Evolutionary conservation across 2,888 invertebrate genomes (phyloP).

Genomic region (Acanthococcus lagerstroemiae): DNA sequence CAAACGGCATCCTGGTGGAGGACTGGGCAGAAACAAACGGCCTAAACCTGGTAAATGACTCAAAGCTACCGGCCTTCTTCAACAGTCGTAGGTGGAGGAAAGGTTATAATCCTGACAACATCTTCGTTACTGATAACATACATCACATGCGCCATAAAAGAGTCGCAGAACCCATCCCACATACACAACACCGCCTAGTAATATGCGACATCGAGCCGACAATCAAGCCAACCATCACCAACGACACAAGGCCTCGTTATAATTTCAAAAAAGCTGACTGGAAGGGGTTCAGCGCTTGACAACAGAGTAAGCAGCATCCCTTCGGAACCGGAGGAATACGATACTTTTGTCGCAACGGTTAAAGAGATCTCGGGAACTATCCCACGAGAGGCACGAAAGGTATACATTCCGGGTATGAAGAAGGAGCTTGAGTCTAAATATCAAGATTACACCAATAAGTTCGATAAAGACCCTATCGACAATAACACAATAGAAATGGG

Average conservation of each 20-base stretch:
- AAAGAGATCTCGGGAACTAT: not conserved
- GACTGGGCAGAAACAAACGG: slow-evolving; percentile 22
- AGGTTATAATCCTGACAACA: not conserved
- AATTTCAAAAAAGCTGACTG: slow-evolving; percentile 10
- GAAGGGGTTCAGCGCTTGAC: not conserved
- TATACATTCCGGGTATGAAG: not conserved
- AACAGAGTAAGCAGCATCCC: not conserved
- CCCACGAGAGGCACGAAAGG: not conserved
- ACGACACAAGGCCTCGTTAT: not conserved
- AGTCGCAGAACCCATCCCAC: too few relatives aligned
- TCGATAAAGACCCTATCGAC: not conserved
- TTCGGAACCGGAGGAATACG: not conserved
- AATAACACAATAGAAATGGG: not conserved
- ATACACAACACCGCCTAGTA: slow-evolving; percentile 2
- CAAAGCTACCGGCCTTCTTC: not conserved
- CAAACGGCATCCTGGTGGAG: slow-evolving; percentile 29
- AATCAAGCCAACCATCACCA: slow-evolving; percentile 2
- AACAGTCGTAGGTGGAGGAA: slow-evolving; percentile 10
- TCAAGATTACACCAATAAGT: not conserved
- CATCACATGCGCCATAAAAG: not conserved
- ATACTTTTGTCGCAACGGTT: not conserved
- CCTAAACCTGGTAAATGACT: not conserved
- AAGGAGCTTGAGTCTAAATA: not conserved
- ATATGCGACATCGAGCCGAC: not conserved
- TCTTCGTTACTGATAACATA: not conserved